A percentile compares a stretch with the other conserved stretches of the same genome.
Conservation (phyloP, 92 coral and sea anemone species). For the Zoanthus solanderi region DNA sequence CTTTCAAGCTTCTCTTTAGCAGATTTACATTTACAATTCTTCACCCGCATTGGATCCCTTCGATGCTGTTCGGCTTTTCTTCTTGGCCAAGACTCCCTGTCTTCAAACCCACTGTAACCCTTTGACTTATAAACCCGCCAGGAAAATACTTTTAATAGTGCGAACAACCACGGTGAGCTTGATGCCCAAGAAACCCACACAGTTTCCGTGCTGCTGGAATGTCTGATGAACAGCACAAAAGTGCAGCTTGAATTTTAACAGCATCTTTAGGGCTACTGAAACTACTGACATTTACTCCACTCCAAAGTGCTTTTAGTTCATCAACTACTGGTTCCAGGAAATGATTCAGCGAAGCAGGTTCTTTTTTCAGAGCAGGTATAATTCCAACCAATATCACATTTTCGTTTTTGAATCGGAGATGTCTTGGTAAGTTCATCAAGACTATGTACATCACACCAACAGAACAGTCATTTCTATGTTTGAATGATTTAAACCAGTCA, state of each 20-base stretch:
- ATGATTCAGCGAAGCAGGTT: background rate
- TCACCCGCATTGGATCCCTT: background rate
- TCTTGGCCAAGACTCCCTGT: constrained; percentile 55
- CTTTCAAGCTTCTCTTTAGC: constrained; percentile 42
- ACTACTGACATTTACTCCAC: background rate
- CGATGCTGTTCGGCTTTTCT: background rate
- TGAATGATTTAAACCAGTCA: background rate
- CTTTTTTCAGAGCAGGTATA: background rate
- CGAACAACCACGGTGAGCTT: background rate
- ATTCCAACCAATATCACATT: background rate
- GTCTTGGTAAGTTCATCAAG: background rate
- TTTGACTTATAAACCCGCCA: background rate
- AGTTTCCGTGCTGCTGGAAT: background rate
- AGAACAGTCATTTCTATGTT: background rate
- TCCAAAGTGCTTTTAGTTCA: background rate
- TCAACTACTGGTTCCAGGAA: background rate
- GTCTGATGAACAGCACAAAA: background rate
- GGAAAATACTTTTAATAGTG: background rate
- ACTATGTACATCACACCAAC: background rate
- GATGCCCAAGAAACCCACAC: background rate
- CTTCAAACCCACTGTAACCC: background rate
- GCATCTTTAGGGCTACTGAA: background rate
- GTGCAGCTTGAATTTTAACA: background rate
- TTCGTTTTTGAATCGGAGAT: background rate
- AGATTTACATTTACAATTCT: constrained; percentile 50